A percentile compares a stretch with the other conserved stretches of the same genome.
These are phyloP conservation scores for Dasyornis broadbenti DNA, from an alignment of 2,113 vertebrate genomes.

Conservation along the genomic window DNA sequence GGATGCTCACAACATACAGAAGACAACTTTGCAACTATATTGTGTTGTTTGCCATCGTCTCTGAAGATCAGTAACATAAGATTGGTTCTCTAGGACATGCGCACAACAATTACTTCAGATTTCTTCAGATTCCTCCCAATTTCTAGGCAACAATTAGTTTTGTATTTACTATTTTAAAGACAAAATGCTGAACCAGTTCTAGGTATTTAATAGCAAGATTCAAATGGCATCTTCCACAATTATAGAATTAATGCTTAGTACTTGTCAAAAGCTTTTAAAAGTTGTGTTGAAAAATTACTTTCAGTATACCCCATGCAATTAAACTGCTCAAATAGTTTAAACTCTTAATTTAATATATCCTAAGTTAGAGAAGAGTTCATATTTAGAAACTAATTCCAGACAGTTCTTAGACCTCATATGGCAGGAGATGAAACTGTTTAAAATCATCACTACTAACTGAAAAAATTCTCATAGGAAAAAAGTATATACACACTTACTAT, in stretches of 20 bases:
- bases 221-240: neutral
- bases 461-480: neutral
- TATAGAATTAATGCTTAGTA: constrained; percentile 10
- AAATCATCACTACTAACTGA: constrained; percentile 5
- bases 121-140: neutral
- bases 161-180: neutral
- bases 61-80: neutral
- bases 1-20: constrained; percentile 10
- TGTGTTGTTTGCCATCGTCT: neutral
- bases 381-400: constrained; percentile 24
- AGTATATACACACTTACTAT: constrained; percentile 13
- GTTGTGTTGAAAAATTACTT: neutral
- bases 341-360: neutral
- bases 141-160: neutral
- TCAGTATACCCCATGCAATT: constrained; percentile 1
- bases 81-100: neutral
- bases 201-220: neutral
- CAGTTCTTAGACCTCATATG: constrained; percentile 10
- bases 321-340: neutral
- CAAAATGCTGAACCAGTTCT: neutral
- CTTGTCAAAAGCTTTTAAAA: constrained; percentile 17
- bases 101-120: neutral
- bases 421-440: constrained; percentile 37
- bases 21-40: neutral
- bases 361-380: constrained; percentile 6